These are phyloP conservation scores for Tricholaema leucomelas DNA, from an alignment of 2,113 vertebrate species.

Conservation along the genomic window DNA sequence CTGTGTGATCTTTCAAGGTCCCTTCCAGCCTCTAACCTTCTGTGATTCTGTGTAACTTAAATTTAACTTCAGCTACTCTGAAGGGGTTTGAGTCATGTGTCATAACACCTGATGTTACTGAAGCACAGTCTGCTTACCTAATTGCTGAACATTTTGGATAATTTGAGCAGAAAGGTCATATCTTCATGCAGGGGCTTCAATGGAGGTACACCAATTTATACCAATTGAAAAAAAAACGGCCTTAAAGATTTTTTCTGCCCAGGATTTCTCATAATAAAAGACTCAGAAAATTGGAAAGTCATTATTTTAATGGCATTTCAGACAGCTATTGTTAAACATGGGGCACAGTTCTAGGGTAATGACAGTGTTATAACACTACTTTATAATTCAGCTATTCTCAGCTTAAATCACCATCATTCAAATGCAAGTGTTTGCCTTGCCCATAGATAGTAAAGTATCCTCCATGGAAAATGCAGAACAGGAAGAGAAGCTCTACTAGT, in stretches of 20 bases:
- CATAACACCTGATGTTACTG: not conserved
- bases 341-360: not conserved
- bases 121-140: conserved; percentile 13
- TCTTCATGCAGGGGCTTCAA: not conserved
- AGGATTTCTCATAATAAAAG: conserved; percentile 35
- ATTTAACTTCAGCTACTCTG: not conserved
- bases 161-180: conserved; percentile 26
- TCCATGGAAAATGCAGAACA: not conserved
- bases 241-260: not conserved
- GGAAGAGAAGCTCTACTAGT: not conserved
- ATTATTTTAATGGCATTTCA: conserved; percentile 50
- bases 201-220: conserved; percentile 6
- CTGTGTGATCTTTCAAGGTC: no score
- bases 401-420: not conserved
- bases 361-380: conserved; percentile 11
- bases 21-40: no score
- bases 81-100: not conserved
- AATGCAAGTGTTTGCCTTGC: not conserved
- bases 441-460: not conserved
- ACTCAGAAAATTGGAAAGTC: conserved; percentile 29
- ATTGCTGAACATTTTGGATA: not conserved
- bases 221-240: not conserved
- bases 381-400: conserved; percentile 29
- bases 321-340: conserved; percentile 45
- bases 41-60: no score